These are phyloP conservation scores for Lutraria lutraria DNA, from an alignment of 2,888 invertebrate species.

Conservation along the genomic window DNA sequence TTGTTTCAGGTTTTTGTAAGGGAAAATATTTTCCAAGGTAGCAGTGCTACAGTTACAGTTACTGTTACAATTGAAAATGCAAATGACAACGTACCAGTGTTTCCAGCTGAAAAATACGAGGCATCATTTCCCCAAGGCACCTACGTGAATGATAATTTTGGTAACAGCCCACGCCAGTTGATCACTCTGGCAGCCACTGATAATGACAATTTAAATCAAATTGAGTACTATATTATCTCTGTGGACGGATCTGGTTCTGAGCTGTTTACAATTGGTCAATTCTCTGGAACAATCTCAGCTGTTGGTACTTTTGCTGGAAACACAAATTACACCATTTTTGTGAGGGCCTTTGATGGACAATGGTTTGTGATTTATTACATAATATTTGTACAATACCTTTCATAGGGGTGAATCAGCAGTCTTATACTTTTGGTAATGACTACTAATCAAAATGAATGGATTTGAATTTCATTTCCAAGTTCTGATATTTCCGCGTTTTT, in stretches of 20 bases:
- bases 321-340: conserved; percentile 73
- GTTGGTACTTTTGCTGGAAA: conserved; percentile 71
- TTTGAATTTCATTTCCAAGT: no score
- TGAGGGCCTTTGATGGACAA: conserved; percentile 78
- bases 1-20: conserved; percentile 74
- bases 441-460: no score
- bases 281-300: conserved; percentile 67
- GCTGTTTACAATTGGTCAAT: conserved; percentile 72
- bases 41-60: conserved; percentile 73
- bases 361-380: not conserved
- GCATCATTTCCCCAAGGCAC: conserved; percentile 73
- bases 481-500: no score
- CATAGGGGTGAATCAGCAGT: no score
- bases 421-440: no score
- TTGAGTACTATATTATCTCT: conserved; percentile 74
- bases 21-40: conserved; percentile 71
- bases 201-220: conserved; percentile 65
- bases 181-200: conserved; percentile 68
- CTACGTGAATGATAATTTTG: conserved; percentile 58
- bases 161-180: conserved; percentile 51
- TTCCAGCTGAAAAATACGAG: conserved; percentile 73
- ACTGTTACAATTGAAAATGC: conserved; percentile 79
- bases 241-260: conserved; percentile 71
- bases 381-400: not conserved
- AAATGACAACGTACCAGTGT: conserved; percentile 82